phyloP scores from a whole-genome alignment of 2,888 invertebrate species.

The Notocelia uddmanniana region DNA sequence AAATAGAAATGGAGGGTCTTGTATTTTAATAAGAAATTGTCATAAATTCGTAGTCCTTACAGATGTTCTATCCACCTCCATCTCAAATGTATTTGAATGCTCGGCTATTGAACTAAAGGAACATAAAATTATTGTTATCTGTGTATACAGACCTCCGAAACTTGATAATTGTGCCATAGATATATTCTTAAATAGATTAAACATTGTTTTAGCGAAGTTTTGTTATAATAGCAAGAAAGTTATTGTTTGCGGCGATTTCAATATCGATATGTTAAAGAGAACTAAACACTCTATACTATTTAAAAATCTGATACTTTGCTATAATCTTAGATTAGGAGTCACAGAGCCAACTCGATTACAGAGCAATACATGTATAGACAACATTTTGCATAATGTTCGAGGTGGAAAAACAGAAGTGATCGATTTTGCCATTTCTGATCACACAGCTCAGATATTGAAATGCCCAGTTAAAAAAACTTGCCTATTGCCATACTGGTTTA shows the following conservation, averaged over 20 bases:
- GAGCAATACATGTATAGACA: too few species aligned
- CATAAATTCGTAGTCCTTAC: not conserved
- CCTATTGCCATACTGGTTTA: not conserved
- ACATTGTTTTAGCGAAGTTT: too few species aligned
- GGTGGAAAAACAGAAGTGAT: too few species aligned
- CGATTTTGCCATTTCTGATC: too few species aligned
- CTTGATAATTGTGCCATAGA: too few species aligned
- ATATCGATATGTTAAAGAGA: conserved; percentile 1
- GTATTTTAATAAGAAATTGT: not conserved
- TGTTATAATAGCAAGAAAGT: too few species aligned
- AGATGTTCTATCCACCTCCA: not conserved
- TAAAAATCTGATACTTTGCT: not conserved
- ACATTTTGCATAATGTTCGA: too few species aligned
- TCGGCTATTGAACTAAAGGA: not conserved
- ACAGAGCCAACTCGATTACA: not conserved
- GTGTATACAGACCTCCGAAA: too few species aligned
- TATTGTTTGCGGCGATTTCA: too few species aligned
- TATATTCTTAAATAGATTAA: too few species aligned
- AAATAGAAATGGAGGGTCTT: not conserved
- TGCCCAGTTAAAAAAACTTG: conserved; percentile 9
- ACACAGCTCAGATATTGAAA: too few species aligned
- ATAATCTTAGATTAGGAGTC: not conserved
- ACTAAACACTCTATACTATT: not conserved
- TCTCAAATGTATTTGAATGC: not conserved
- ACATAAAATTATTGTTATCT: not conserved